These are phyloP conservation scores for Noctua fimbriata DNA, from an alignment of 2,888 invertebrate species.

Conservation along the genomic window DNA sequence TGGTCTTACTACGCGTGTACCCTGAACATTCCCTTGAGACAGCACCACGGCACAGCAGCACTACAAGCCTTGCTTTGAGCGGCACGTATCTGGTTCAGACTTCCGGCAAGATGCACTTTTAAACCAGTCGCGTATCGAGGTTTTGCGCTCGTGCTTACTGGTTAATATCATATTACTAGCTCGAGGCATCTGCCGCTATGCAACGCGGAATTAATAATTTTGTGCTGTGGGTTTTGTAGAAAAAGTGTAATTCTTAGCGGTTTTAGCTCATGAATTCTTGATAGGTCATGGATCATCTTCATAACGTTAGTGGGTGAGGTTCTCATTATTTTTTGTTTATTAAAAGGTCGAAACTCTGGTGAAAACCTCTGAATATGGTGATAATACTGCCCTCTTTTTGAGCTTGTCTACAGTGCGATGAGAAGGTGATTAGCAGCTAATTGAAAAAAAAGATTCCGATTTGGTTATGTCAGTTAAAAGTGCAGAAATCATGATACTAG, in stretches of 20 bases:
- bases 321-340: neutral
- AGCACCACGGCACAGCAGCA: conserved; percentile 8
- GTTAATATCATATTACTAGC: conserved; percentile 51
- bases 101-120: conserved; percentile 58
- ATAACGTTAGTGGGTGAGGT: neutral
- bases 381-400: neutral
- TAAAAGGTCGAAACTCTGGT: neutral
- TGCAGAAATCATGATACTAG: neutral
- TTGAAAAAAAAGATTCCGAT: neutral
- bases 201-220: conserved; percentile 37
- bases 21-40: conserved; percentile 27
- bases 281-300: conserved; percentile 4
- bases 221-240: conserved; percentile 7
- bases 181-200: conserved; percentile 36
- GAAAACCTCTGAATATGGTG: neutral
- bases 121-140: conserved; percentile 47
- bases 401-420: neutral
- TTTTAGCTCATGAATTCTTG: conserved; percentile 16
- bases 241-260: conserved; percentile 26
- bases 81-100: conserved; percentile 55
- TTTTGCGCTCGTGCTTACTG: conserved; percentile 33
- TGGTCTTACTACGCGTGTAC: neutral
- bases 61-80: conserved; percentile 34
- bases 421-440: neutral
- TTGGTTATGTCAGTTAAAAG: neutral